phyloP scores from a whole-genome alignment of 2,113 vertebrate genomes.

The Cyphomyrus discorhynchus region DNA sequence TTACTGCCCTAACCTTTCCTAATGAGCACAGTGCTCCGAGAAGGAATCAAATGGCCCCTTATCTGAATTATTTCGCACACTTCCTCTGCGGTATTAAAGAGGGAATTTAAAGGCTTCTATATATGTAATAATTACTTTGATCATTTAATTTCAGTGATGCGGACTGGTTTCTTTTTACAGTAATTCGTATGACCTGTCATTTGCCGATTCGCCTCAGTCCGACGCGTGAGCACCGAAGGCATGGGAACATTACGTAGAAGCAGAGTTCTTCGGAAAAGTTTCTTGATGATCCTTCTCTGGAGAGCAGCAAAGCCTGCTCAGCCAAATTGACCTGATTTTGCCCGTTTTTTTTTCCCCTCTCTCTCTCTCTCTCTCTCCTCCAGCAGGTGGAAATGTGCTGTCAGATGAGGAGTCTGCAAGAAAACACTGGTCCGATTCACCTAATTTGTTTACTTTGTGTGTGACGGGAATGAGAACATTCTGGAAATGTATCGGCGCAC shows the following conservation, averaged over 20 bases:
- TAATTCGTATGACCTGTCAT: background rate
- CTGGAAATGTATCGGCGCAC: background rate
- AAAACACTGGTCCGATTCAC: background rate
- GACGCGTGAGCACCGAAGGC: background rate
- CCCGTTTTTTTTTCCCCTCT: background rate
- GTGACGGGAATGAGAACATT: background rate
- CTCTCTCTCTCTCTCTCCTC: background rate
- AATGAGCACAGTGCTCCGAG: conserved; percentile 1
- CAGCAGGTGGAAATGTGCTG: background rate
- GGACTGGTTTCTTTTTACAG: background rate
- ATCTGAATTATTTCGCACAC: background rate
- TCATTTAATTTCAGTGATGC: background rate
- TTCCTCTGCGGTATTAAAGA: background rate
- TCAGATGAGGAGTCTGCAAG: background rate
- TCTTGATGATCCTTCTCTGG: background rate
- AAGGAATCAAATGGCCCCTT: background rate
- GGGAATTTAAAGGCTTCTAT: background rate
- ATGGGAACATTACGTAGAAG: background rate
- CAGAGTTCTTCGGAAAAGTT: background rate
- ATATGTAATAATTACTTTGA: background rate
- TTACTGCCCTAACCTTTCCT: background rate
- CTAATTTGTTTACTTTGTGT: background rate
- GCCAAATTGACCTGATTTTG: background rate
- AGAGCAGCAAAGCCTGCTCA: background rate
- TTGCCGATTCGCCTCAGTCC: background rate